These are phyloP conservation scores for Parotocinclus haroldoi DNA, from an alignment of 2,797 vertebrate genomes.

Conservation along the genomic window DNA sequence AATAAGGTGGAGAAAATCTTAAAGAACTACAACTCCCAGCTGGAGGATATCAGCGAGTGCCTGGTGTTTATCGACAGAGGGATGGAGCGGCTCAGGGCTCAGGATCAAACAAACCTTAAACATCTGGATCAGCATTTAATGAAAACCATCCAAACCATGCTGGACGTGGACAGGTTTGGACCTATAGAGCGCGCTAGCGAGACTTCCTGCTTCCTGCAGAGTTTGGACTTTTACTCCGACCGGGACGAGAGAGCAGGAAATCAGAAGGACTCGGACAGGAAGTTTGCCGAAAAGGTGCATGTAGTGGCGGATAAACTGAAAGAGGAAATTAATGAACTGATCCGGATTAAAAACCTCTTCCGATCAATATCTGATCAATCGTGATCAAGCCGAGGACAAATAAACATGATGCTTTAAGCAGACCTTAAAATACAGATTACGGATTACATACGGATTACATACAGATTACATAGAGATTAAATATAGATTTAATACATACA, in stretches of 20 bases:
- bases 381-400: background rate
- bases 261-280: constrained; percentile 41
- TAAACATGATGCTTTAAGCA: too few species aligned
- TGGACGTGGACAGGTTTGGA: background rate
- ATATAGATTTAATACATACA: too few species aligned
- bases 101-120: constrained; percentile 4
- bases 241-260: constrained; percentile 26
- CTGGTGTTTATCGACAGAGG: constrained; percentile 39
- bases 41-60: constrained; percentile 12
- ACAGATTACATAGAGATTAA: too few species aligned
- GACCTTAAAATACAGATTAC: too few species aligned
- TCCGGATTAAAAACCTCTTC: constrained; percentile 20
- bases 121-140: fast-evolving
- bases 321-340: constrained; percentile 22
- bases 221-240: constrained; percentile 47
- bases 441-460: too few species aligned
- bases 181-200: constrained; percentile 12
- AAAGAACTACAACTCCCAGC: background rate
- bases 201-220: constrained; percentile 14
- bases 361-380: constrained; percentile 3
- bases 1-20: constrained; percentile 40
- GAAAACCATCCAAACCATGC: background rate
- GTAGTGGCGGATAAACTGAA: constrained; percentile 25
- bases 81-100: constrained; percentile 29
- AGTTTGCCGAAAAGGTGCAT: constrained; percentile 38